A percentile compares a stretch with the other conserved stretches of the same genome.
These are phyloP conservation scores for Brotula barbata DNA, from an alignment of 2,797 vertebrate species.

Conservation along the genomic window DNA sequence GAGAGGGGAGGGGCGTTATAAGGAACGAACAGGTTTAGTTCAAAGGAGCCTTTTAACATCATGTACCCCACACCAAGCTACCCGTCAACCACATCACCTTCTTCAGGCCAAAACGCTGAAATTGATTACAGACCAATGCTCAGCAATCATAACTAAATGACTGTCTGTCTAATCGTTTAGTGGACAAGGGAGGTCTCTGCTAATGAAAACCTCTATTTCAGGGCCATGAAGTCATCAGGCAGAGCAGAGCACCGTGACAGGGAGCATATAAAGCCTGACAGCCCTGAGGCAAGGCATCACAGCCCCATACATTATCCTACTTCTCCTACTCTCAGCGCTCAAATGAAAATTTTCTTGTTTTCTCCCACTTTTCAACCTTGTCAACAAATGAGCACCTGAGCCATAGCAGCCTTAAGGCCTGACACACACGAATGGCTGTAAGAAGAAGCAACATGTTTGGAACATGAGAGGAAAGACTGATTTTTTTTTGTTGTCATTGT, in stretches of 20 bases:
- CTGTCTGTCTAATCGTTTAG: constrained; percentile 71
- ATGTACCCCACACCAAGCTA: neutral
- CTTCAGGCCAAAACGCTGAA: constrained; percentile 55
- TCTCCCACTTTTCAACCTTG: constrained; percentile 26
- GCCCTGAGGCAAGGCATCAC: constrained; percentile 54
- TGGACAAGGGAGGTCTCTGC: constrained; percentile 66
- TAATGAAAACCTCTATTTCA: constrained; percentile 72
- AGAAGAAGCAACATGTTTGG: constrained; percentile 25
- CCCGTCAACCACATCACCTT: constrained; percentile 33
- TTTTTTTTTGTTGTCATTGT: constrained; percentile 12
- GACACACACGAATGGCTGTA: constrained; percentile 9
- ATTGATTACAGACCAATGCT: constrained; percentile 62
- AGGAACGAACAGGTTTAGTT: constrained; percentile 16
- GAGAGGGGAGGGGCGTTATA: constrained; percentile 27
- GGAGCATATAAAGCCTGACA: constrained; percentile 70
- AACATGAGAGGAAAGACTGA: constrained; percentile 6
- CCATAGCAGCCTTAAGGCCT: constrained; percentile 18
- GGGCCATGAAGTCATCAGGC: constrained; percentile 76
- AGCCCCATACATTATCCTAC: constrained; percentile 59
- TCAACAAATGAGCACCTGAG: constrained; percentile 43
- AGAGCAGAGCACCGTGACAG: constrained; percentile 66
- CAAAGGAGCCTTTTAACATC: constrained; percentile 23
- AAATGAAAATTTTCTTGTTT: constrained; percentile 48
- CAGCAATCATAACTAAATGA: constrained; percentile 72
- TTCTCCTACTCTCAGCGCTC: constrained; percentile 37